Evolutionary conservation across 2,113 vertebrate species (phyloP).

Genomic region (Garra rufa): DNA sequence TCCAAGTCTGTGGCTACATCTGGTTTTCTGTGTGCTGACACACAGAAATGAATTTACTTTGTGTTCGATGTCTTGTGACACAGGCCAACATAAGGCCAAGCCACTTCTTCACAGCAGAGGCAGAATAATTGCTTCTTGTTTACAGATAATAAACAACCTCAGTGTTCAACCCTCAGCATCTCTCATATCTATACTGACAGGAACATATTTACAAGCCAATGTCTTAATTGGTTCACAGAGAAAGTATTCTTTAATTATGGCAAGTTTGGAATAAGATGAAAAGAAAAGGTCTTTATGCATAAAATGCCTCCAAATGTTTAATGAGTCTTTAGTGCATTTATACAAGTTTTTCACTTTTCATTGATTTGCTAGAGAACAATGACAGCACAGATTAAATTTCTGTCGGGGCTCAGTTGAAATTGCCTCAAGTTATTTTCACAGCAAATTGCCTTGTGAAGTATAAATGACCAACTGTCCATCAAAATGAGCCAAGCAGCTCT

Average conservation of each 20-base stretch:
- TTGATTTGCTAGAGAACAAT: conserved; percentile 44
- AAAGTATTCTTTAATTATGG: conserved; percentile 27
- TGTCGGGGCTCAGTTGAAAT: conserved; percentile 9
- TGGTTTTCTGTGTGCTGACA: conserved; percentile 43
- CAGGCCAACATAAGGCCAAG: conserved; percentile 46
- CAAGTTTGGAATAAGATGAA: neutral
- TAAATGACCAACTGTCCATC: conserved; percentile 49
- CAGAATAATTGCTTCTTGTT: conserved; percentile 57
- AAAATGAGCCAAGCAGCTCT: neutral
- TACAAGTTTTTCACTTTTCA: conserved; percentile 3
- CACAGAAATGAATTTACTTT: conserved; percentile 68
- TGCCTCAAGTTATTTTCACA: conserved; percentile 24
- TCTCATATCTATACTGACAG: conserved; percentile 8
- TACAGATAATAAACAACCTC: conserved; percentile 57
- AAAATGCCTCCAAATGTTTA: neutral
- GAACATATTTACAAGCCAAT: conserved; percentile 39
- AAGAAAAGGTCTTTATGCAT: neutral
- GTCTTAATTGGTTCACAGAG: conserved; percentile 55
- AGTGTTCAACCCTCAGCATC: conserved; percentile 43
- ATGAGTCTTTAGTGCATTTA: neutral
- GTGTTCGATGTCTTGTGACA: conserved; percentile 58
- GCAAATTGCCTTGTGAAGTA: conserved; percentile 42
- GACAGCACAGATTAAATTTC: conserved; percentile 27
- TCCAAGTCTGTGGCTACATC: conserved; percentile 18
- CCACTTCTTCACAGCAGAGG: conserved; percentile 50